Conservation (phyloP, 2,797 vertebrate genomes). For the Karalla daura region DNA sequence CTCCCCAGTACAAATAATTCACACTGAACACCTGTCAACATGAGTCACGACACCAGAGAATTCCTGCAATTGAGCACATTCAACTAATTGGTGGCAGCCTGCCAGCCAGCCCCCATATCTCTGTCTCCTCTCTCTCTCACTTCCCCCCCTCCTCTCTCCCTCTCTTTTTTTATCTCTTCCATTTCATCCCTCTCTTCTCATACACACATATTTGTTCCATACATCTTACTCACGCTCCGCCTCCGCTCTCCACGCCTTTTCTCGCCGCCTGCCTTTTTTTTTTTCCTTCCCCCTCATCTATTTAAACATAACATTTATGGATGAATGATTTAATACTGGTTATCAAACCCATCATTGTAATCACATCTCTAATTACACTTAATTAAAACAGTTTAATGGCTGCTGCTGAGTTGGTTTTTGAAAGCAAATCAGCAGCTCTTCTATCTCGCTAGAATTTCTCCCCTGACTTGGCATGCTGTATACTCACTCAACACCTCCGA, state of each 20-base stretch:
- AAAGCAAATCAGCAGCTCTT: conserved; percentile 83
- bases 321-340: conserved; percentile 95
- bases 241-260: too few relatives aligned
- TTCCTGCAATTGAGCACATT: conserved; percentile 88
- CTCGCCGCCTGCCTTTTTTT: conserved; percentile 33
- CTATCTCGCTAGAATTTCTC: conserved; percentile 69
- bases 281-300: conserved; percentile 57
- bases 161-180: conserved; percentile 10
- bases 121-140: not conserved
- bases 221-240: conserved; percentile 43
- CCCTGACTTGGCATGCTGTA: conserved; percentile 79
- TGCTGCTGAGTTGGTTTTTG: conserved; percentile 86
- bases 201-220: conserved; percentile 45
- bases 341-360: conserved; percentile 97
- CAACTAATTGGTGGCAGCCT: conserved; percentile 89
- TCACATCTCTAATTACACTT: conserved; percentile 96
- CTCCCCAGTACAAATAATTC: conserved; percentile 71
- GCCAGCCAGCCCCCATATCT: conserved; percentile 70
- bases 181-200: conserved; percentile 2
- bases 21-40: conserved; percentile 83
- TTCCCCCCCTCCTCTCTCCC: not conserved
- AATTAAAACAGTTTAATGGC: conserved; percentile 97
- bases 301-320: conserved; percentile 96
- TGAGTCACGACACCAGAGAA: conserved; percentile 83
- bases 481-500: conserved; percentile 75